A percentile compares a stretch with the other conserved stretches of the same genome.
Conservation (phyloP, 1,140 invertebrate species). For the Cydia strobilella region DNA sequence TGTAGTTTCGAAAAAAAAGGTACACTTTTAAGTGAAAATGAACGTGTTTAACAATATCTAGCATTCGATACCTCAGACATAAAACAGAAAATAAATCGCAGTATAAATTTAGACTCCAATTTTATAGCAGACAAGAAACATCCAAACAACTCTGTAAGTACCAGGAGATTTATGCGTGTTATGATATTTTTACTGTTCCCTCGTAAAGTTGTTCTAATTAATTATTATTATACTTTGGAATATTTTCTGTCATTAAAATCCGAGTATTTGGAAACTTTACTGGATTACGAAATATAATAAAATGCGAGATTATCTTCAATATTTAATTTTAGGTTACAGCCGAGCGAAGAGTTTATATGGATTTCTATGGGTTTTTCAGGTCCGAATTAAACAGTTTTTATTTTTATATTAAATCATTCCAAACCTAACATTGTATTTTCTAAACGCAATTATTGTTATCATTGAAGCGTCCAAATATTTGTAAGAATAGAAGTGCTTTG, state of each 20-base stretch:
- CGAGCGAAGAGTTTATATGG: background rate
- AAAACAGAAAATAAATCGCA: background rate
- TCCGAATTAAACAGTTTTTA: no score
- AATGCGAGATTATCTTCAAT: background rate
- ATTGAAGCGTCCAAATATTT: no score
- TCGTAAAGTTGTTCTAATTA: constrained; percentile 29
- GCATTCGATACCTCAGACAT: constrained; percentile 10
- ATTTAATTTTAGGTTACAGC: background rate
- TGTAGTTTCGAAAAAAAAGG: no score
- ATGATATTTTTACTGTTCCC: constrained; percentile 31
- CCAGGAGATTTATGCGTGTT: constrained; percentile 6
- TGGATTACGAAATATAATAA: constrained; percentile 4
- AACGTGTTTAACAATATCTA: no score
- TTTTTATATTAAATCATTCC: no score
- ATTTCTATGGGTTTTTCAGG: no score
- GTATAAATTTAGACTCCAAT: constrained; percentile 21
- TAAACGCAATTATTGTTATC: no score
- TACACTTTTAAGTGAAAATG: no score
- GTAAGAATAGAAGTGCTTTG: no score
- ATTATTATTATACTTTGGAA: constrained; percentile 30
- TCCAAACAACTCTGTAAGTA: constrained; percentile 27
- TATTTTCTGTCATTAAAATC: constrained; percentile 2
- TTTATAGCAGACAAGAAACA: constrained; percentile 20
- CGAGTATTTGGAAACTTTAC: background rate
- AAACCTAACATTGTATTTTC: no score